phyloP scores from a whole-genome alignment of 1,140 invertebrate species.

The Helicoverpa zea region DNA sequence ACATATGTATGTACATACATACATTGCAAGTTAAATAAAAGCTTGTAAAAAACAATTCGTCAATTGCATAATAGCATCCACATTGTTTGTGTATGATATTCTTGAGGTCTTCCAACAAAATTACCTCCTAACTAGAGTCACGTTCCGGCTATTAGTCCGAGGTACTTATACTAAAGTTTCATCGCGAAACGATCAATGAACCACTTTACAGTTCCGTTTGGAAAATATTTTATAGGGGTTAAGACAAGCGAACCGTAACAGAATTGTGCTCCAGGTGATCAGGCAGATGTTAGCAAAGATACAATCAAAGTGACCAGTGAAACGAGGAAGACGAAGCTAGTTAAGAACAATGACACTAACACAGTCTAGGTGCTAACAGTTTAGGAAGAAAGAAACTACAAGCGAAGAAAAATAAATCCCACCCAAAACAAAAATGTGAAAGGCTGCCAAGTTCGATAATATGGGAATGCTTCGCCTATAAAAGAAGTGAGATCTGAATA shows the following conservation, averaged over 20 bases:
- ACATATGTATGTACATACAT: too few species aligned
- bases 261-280: slow-evolving; percentile 52
- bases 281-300: slow-evolving; percentile 59
- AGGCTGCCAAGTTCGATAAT: too few species aligned
- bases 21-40: too few species aligned
- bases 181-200: slow-evolving; percentile 77
- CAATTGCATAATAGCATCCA: slow-evolving; percentile 64
- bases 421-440: too few species aligned
- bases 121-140: slow-evolving; percentile 75
- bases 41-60: neutral
- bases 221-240: slow-evolving; percentile 77
- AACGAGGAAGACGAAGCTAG: slow-evolving; percentile 60
- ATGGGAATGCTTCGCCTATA: too few species aligned
- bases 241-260: slow-evolving; percentile 60
- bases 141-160: slow-evolving; percentile 79
- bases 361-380: neutral
- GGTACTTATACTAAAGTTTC: slow-evolving; percentile 82
- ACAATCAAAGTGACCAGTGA: slow-evolving; percentile 69
- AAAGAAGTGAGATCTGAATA: too few species aligned
- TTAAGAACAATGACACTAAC: slow-evolving; percentile 57
- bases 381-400: neutral
- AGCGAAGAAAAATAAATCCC: neutral
- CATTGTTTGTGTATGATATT: slow-evolving; percentile 79
- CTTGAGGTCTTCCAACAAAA: slow-evolving; percentile 73
- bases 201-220: slow-evolving; percentile 68